These are phyloP conservation scores for Baryphthengus martii DNA, from an alignment of 2,113 vertebrate genomes.

Conservation along the genomic window DNA sequence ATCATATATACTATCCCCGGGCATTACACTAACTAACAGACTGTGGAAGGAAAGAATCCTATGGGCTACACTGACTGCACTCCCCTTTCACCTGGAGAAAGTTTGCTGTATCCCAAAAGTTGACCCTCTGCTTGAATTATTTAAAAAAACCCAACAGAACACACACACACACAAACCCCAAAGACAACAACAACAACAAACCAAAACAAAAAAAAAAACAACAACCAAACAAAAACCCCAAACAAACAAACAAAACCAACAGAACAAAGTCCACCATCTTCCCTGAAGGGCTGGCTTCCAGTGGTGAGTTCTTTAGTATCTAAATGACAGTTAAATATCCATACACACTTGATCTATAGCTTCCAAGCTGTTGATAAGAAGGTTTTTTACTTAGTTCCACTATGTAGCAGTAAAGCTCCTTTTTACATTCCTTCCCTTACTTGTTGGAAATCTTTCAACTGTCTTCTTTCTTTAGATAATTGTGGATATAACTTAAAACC, in stretches of 20 bases:
- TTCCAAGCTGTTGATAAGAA: background rate
- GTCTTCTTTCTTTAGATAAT: background rate
- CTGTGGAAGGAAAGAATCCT: background rate
- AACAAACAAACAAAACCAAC: too few species aligned
- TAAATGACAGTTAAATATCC: background rate
- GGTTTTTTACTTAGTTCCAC: background rate
- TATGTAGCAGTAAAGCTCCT: background rate
- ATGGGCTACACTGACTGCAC: background rate
- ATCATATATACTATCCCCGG: background rate
- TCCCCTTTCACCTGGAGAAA: background rate
- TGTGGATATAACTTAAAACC: background rate
- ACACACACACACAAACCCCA: too few species aligned
- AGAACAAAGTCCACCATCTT: background rate
- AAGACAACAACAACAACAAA: too few species aligned
- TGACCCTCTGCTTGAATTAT: background rate
- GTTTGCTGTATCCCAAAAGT: background rate
- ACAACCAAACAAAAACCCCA: too few species aligned
- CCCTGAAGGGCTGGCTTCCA: background rate
- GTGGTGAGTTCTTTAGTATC: background rate
- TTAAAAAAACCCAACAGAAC: too few species aligned
- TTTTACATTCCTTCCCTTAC: background rate
- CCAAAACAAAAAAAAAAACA: too few species aligned
- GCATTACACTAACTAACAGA: background rate
- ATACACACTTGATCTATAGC: background rate
- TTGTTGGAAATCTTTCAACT: background rate